Conservation (phyloP, 2,113 vertebrate genomes). For the Dicaeum eximium region DNA sequence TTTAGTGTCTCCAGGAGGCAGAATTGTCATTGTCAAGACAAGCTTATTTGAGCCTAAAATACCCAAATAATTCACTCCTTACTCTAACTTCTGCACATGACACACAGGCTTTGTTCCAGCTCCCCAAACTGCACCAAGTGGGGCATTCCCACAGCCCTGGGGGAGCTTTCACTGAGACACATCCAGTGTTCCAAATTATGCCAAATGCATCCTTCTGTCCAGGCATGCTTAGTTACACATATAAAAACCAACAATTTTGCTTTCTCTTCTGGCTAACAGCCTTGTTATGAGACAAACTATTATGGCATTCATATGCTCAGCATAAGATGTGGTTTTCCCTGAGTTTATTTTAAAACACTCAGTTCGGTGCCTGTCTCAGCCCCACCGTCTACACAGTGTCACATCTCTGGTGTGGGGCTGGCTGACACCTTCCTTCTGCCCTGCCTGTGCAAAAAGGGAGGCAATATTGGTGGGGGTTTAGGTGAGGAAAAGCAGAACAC, state of each 20-base stretch:
- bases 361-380: background rate
- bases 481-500: background rate
- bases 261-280: slow-evolving; percentile 47
- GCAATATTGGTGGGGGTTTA: background rate
- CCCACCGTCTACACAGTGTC: fast-evolving
- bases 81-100: background rate
- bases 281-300: slow-evolving; percentile 36
- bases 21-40: background rate
- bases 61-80: background rate
- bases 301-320: slow-evolving; percentile 25
- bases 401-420: background rate
- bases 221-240: slow-evolving; percentile 24
- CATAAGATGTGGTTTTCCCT: background rate
- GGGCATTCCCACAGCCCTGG: background rate
- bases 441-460: background rate
- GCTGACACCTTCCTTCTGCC: background rate
- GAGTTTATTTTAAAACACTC: background rate
- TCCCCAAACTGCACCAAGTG: background rate
- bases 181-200: background rate
- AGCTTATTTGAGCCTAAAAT: slow-evolving; percentile 5
- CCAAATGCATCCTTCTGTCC: slow-evolving; percentile 25
- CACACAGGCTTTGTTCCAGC: background rate
- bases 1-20: background rate
- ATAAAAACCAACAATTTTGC: background rate
- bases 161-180: background rate